A percentile compares a stretch with the other conserved stretches of the same genome.
Evolutionary conservation across 2,888 invertebrate genomes (phyloP).

Genomic region (Autographa pulchrina): DNA sequence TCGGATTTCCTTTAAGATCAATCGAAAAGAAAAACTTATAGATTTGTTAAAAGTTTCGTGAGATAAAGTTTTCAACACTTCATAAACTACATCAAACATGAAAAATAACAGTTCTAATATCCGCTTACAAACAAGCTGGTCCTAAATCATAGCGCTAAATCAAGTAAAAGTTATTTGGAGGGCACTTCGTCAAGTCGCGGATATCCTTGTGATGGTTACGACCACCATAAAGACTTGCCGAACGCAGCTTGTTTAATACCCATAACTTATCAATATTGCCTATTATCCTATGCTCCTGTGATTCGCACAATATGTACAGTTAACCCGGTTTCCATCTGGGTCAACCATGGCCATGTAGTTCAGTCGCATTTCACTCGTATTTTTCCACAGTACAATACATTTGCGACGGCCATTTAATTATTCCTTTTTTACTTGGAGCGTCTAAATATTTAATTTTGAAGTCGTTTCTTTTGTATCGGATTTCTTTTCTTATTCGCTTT

Average conservation of each 20-base stretch:
- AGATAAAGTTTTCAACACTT: conserved; percentile 1
- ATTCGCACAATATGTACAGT: conserved; percentile 73
- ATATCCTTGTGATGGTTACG: conserved; percentile 63
- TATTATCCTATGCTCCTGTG: conserved; percentile 66
- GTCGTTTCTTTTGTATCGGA: conserved; percentile 53
- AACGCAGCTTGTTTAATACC: conserved; percentile 69
- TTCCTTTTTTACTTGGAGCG: conserved; percentile 49
- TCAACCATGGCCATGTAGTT: conserved; percentile 49
- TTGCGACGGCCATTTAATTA: conserved; percentile 50
- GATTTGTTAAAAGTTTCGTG: not conserved
- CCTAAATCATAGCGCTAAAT: conserved; percentile 27
- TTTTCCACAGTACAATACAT: conserved; percentile 50
- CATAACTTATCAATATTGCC: conserved; percentile 79
- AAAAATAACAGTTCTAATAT: conserved; percentile 23
- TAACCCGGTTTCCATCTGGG: conserved; percentile 73
- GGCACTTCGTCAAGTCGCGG: conserved; percentile 68
- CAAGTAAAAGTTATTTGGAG: conserved; percentile 58
- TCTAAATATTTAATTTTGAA: conserved; percentile 57
- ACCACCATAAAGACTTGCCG: conserved; percentile 56
- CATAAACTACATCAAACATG: conserved; percentile 6
- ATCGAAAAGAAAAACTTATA: too few relatives aligned
- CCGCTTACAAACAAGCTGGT: conserved; percentile 29
- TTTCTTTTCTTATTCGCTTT: conserved; percentile 52
- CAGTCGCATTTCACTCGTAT: conserved; percentile 27
- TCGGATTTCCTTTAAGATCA: too few relatives aligned